Evolutionary conservation across 1,140 invertebrate species (phyloP).

Genomic region (Platorchestia sp.): DNA sequence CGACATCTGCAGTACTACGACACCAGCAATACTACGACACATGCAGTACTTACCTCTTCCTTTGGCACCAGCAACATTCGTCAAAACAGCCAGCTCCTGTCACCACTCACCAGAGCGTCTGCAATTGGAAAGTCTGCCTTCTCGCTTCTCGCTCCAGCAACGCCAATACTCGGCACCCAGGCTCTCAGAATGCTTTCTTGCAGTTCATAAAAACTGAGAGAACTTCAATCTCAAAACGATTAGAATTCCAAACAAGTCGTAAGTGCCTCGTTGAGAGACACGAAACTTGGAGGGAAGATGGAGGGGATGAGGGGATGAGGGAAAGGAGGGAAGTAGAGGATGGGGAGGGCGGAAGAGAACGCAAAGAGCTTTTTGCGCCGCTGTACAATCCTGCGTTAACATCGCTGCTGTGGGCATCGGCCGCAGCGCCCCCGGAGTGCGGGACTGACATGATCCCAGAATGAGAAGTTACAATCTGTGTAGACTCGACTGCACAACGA

Average conservation of each 20-base stretch:
- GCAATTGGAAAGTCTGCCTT: neutral
- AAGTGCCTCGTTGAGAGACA: conserved; percentile 11
- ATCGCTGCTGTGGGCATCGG: too few species aligned
- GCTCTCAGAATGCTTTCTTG: neutral
- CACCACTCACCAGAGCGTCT: neutral
- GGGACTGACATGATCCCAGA: too few species aligned
- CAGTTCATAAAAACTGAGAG: conserved; percentile 16
- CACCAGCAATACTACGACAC: too few species aligned
- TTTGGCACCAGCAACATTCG: neutral
- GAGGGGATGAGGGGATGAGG: neutral
- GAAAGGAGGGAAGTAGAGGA: too few species aligned
- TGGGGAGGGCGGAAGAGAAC: neutral
- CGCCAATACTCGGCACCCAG: neutral
- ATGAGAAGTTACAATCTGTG: too few species aligned
- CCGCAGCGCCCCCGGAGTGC: neutral
- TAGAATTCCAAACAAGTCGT: conserved; percentile 38
- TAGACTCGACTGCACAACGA: too few species aligned
- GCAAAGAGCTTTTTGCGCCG: too few species aligned
- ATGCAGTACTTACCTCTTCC: too few species aligned
- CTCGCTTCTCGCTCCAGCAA: neutral
- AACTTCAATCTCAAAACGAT: conserved; percentile 34
- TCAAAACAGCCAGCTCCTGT: neutral
- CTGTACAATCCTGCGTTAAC: too few species aligned
- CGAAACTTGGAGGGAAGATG: neutral
- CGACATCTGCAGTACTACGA: too few species aligned